Percentiles rank a stretch among this genome's conserved stretches.
These are phyloP conservation scores for Melieria omissa DNA, from an alignment of 2,888 invertebrate genomes.

Conservation along the genomic window DNA sequence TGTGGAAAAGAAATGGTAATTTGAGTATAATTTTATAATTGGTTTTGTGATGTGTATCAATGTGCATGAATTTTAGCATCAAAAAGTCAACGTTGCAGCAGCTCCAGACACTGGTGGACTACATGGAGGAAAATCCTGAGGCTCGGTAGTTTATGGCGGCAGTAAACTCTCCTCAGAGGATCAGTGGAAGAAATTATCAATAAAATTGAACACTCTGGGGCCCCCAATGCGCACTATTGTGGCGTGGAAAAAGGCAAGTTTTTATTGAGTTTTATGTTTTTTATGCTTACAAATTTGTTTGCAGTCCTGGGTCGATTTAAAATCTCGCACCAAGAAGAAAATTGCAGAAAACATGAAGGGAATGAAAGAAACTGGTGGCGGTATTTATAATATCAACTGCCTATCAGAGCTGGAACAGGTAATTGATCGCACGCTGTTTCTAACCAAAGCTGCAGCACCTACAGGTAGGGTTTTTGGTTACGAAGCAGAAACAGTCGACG, in stretches of 20 bases:
- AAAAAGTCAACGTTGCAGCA: no score
- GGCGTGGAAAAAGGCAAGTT: no score
- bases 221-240: no score
- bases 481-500: no score
- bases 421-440: constrained; percentile 15
- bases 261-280: no score
- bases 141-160: constrained; percentile 15
- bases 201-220: constrained; percentile 9
- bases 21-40: no score
- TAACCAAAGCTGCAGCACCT: constrained; percentile 16
- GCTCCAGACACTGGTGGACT: background rate
- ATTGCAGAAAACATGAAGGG: constrained; percentile 17
- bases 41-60: constrained; percentile 8
- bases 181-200: constrained; percentile 18
- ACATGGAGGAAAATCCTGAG: constrained; percentile 25
- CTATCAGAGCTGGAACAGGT: constrained; percentile 11
- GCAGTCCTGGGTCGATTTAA: constrained; percentile 18
- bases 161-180: constrained; percentile 14
- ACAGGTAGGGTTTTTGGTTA: background rate
- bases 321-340: constrained; percentile 1
- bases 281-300: background rate
- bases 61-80: background rate
- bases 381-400: constrained; percentile 1
- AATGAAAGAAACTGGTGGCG: constrained; percentile 22
- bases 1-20: no score